Base-by-base conservation (phyloP, 2,888 invertebrate genomes). In the Oscheius sp. region DNA sequence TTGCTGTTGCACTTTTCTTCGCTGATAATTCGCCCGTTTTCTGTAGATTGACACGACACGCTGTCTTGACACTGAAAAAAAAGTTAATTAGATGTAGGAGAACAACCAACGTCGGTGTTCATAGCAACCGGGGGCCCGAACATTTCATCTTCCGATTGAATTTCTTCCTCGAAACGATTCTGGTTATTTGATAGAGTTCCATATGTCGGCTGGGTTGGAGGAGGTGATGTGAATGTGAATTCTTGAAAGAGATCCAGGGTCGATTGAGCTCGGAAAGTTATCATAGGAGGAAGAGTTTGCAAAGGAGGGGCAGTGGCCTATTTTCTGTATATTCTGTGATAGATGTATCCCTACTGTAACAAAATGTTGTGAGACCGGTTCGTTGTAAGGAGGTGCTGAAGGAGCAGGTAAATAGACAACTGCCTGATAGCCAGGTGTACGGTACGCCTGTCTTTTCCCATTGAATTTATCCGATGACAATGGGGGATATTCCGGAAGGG, bases 1-100 rank as follows among this genome's bases (percentile, higher is more conserved):
- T 69, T 63, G 49, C 80, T 81, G 63, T 85, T 84, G 72, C 84
- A 84, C 64, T 84, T 84, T 20, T 85, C 83, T 24, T 78, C 80
- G n/a, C 56, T 61, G 9, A 67, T 49, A 22, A 49, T 30, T 32
- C 49, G 62, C 4, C 49, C 62, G 30, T 62, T 49, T 8, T 20
- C 30, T 4, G 30, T 36, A 20, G 33, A 49, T 24, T 47, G 62
- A 47, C 62, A 62, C n/a, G n/a, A n/a, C 33, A 44, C 30, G 8
- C 62, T 49, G 20, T 49, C 65, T 9, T 20, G 36, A 41, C 65
- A 65, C 65, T 65, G 38, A 44, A 41, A 24, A 47, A 36, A 47
- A 36, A 24, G 50, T 20, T 41, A 65, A 54, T 51, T 54, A 51
- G 12, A 17, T 14, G 20, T 30, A 14, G 28, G 45, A 14, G n/a